Evolutionary conservation across 1,140 invertebrate species (phyloP), one percentile per base, ranked within the genome.

Genomic region (Homalodisca vitripennis): DNA sequence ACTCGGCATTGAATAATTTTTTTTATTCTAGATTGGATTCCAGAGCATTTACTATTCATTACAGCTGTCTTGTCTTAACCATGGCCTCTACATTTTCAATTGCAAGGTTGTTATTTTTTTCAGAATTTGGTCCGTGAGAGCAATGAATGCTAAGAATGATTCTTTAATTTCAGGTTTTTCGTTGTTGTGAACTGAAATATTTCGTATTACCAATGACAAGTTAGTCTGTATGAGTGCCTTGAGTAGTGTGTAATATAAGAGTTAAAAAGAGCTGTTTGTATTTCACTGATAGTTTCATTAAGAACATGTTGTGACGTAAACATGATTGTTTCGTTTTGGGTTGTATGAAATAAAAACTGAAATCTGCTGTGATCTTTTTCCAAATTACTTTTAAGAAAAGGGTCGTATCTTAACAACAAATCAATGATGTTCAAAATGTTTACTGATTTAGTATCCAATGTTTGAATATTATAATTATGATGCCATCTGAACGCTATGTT

Each of bases 21-120:
- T 72, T 71, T 71, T 62, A 78, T 75, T 66, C 68, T 69, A 63
- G 66, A 69, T 68, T 75, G 64, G n/a, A 77, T 62, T 51, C 73
- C 74, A 63, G 63, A 68, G 71, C 77, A 78, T 41, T 66, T 41
- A 53, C 77, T 73, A 68, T 72, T 77, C 75, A 78, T 78, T 13
- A 73, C 71, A 66, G 71, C 71, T 55, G 75, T 74, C 53, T 73
- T 73, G 73, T 77, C 74, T 57, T 77, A 78, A 47, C 74, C 76
- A 72, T 78, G 75, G 41, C 72, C 77, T 55, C 74, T 64, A 69
- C 74, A 74, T 72, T 78, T 76, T 57, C 67, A 27, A 27, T 68
- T 34, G 14, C 32, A 13, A 27, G 14, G 66, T 29, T 24, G 47
- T 14, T 57, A 67, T 20, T 30, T 27, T 32, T 29, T 20, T 14